These are phyloP conservation scores for Paguma larvata DNA, from an alignment of 2,797 vertebrate species.

Conservation along the genomic window DNA sequence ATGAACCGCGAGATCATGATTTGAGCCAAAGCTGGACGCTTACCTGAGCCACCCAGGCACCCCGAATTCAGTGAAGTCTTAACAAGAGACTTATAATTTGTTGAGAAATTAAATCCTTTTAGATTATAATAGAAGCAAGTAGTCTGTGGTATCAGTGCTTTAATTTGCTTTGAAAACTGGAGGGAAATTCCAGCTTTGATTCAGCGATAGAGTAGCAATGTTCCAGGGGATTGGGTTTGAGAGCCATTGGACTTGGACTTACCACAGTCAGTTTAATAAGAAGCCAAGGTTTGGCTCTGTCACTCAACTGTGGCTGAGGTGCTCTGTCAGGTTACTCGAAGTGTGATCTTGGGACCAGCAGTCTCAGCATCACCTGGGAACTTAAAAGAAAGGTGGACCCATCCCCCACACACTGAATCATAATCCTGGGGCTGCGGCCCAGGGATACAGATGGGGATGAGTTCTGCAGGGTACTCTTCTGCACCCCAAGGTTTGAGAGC, in stretches of 20 bases:
- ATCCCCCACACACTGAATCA: neutral
- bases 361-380: neutral
- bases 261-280: neutral
- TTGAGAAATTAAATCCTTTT: conserved; percentile 39
- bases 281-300: neutral
- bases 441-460: neutral
- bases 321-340: neutral
- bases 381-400: neutral
- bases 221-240: neutral
- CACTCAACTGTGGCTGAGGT: neutral
- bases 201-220: neutral
- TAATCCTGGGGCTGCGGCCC: neutral
- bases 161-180: conserved; percentile 4
- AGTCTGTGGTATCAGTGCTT: neutral
- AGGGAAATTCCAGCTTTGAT: neutral
- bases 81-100: neutral
- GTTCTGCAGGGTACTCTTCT: neutral
- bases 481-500: neutral
- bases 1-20: too few relatives aligned
- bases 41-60: too few relatives aligned
- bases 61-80: neutral
- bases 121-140: neutral
- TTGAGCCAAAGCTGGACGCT: too few relatives aligned
- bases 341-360: neutral
- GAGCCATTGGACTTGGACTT: neutral